Conservation (phyloP, 2,888 invertebrate species). For the Trypoxylon attenuatum region DNA sequence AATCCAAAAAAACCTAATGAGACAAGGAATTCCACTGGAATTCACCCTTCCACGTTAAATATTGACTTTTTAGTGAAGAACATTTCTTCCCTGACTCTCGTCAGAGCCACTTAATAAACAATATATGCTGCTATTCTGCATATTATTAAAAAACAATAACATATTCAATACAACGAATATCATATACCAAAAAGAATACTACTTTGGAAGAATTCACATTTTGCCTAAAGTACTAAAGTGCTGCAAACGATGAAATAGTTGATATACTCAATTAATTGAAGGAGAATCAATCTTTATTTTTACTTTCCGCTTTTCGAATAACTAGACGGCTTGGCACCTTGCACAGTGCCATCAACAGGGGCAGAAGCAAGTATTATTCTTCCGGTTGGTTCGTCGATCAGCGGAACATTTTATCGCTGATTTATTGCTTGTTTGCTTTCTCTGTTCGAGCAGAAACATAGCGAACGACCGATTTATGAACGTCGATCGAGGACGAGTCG, state of each 20-base stretch:
- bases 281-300: slow-evolving; percentile 31
- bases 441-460: slow-evolving; percentile 40
- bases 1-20: no score
- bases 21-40: slow-evolving; percentile 49
- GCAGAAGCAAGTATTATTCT: slow-evolving; percentile 52
- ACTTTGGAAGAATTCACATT: no score
- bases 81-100: slow-evolving; percentile 47
- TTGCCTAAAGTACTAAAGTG: no score
- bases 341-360: slow-evolving; percentile 27
- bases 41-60: slow-evolving; percentile 54
- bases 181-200: no score
- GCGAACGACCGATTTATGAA: slow-evolving; percentile 54
- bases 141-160: background rate
- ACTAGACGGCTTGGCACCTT: slow-evolving; percentile 55
- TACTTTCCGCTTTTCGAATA: slow-evolving; percentile 27
- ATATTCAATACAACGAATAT: background rate
- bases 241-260: no score
- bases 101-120: slow-evolving; percentile 22
- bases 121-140: no score
- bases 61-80: slow-evolving; percentile 50
- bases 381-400: slow-evolving; percentile 54
- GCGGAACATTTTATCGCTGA: slow-evolving; percentile 50
- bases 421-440: slow-evolving; percentile 56
- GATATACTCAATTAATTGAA: slow-evolving; percentile 12
- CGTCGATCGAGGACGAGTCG: slow-evolving; percentile 29